Conservation (phyloP, 2,113 vertebrate species). For the Genyomyrus donnyi region DNA sequence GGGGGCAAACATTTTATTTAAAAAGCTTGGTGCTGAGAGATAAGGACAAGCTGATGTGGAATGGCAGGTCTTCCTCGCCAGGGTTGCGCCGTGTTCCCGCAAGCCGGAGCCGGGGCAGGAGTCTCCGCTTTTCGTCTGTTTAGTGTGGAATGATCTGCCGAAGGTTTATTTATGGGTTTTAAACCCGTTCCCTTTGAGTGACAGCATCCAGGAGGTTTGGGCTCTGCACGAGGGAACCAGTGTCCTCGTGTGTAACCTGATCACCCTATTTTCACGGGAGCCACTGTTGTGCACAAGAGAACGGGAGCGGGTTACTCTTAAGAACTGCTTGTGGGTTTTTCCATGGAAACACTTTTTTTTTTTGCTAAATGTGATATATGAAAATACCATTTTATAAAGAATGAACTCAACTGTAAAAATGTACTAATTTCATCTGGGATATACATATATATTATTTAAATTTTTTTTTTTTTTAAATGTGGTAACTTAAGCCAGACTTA, state of each 20-base stretch:
- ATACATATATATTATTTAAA: background rate
- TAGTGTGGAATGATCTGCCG: background rate
- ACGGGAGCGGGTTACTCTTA: background rate
- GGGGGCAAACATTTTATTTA: background rate
- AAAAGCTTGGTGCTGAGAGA: background rate
- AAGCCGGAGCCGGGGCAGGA: background rate
- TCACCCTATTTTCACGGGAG: background rate
- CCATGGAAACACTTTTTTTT: background rate
- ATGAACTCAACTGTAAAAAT: background rate
- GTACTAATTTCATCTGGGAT: background rate
- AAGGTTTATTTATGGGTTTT: background rate
- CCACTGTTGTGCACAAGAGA: background rate
- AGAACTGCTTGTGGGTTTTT: background rate
- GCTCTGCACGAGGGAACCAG: background rate
- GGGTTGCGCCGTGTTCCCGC: background rate
- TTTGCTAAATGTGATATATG: background rate
- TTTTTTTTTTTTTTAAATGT: background rate
- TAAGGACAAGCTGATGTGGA: background rate
- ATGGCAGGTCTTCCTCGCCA: background rate
- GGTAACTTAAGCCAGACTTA: background rate
- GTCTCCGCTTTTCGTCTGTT: background rate
- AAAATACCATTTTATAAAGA: background rate
- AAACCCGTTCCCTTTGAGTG: background rate
- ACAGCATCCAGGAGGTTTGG: background rate
- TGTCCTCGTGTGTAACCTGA: background rate